phyloP scores from a whole-genome alignment of 2,888 invertebrate species.

The Lepidochitona cinerea region DNA sequence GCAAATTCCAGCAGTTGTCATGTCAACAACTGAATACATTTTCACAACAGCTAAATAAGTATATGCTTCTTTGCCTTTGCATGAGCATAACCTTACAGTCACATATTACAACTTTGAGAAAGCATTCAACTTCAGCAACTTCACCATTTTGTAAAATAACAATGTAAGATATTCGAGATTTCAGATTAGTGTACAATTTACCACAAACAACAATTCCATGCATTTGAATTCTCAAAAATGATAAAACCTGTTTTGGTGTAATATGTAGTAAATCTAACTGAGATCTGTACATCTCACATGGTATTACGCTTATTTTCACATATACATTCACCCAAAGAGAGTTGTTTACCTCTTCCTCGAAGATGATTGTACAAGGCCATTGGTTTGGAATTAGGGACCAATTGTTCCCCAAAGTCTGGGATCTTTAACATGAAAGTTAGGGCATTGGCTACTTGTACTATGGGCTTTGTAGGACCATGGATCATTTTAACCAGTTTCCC shows the following conservation, averaged over 20 bases:
- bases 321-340: not conserved
- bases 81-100: not conserved
- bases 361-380: not conserved
- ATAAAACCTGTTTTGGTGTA: not conserved
- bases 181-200: not conserved
- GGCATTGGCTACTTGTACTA: conserved; percentile 25
- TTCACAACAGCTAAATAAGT: not conserved
- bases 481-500: conserved; percentile 24
- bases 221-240: not conserved
- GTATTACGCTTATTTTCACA: not conserved
- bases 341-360: not conserved
- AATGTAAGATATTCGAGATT: not conserved
- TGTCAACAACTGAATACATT: not conserved
- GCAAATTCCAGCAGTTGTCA: not conserved
- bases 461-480: conserved; percentile 26
- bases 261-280: not conserved
- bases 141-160: not conserved
- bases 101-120: not conserved
- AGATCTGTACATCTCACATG: not conserved
- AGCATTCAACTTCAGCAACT: not conserved
- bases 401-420: conserved; percentile 11
- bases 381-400: not conserved
- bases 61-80: not conserved
- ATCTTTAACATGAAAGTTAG: conserved; percentile 21
- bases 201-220: not conserved